Base-by-base conservation (phyloP, 2,888 invertebrate genomes). In the Orthonychiurus folsomi region DNA sequence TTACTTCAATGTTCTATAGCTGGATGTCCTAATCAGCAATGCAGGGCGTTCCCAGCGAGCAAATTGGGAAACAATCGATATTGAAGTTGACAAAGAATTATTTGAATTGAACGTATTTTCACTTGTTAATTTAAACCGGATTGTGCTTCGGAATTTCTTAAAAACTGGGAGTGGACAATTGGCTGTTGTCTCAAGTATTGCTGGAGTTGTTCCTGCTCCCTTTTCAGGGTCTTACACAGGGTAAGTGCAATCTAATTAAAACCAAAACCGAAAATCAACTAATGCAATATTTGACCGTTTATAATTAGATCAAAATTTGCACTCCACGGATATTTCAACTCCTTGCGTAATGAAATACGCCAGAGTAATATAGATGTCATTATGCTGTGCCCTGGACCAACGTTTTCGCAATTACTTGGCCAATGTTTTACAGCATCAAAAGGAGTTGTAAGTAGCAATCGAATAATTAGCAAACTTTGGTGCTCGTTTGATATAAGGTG, bases 11-110 rank as follows among this genome's bases (percentile, higher is more conserved):
- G n/a, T 65, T 69, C 69, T 75, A 56, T 76, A 83, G 79, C 77
- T 91, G 52, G 88, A 91, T 75, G 82, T 90, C 62, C 78, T 91
- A 48, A 82, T 91, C 0, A 88, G 87, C 75, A 91, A 91, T 78
- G 89, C 89, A 1, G 90, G 89, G 0, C 78, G 88, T 61, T 86
- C 87, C 5, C 90, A 91, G 75, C 79, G 89, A 66, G 86, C 86
- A 0, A 73, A 76, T 23, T 89, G 87, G 85, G 84, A 85, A 66
- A 79, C 84, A 1, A 87, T 86, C 55, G 83, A 86, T 1, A 66
- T 87, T 1, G 76, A 79, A 52, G 89, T 91, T 0, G 90, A 92
- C 75, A 80, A 80, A 55, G 82, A 86, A 64, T 78, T 89, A 73
- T 87, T 91, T 74, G 85, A 89, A 47, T 75, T 90, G 61, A 89